Base-by-base conservation (phyloP, 2,888 invertebrate genomes). In the Drosophila phalerata region DNA sequence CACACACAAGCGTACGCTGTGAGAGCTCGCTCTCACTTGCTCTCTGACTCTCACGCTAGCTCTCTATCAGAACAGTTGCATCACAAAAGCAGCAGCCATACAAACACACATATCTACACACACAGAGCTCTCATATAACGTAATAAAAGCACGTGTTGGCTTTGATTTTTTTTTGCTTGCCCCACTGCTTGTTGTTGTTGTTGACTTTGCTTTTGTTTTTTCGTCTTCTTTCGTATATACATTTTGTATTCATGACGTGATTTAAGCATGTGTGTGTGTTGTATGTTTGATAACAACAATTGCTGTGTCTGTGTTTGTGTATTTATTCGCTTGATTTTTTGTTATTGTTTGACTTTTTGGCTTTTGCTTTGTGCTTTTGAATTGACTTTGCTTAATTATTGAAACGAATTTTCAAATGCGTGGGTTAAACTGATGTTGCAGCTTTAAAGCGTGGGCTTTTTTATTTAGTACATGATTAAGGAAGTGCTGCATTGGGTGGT, bases 111-210 rank as follows among this genome's bases (percentile, higher is more conserved):
- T 37, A 66, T 19, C 58, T 25, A 28, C 45, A 28, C 56, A 45
- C 56, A 63, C 58, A 64, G 53, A 57, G 66, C 58, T 69, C 68
- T 61, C 69, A 47, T 57, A 61, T 73, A 89, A 77, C 85, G 86
- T 89, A 89, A 91, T 88, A 89, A 90, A 91, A 91, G 91, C 91
- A 91, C 91, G 91, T 91, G 91, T 90, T 91, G 90, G 77, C 81
- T 88, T 89, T 89, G 86, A 70, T 79, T 81, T 81, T 72, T 72
- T 48, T 71, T 56, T 28, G 51, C 51, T 34, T 34, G 49, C 34
- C 2, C 13, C 52, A 43, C 37, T 53, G 58, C 37, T 63, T 52
- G 48, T 25, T 64, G 56, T 52, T 77, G 69, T 34, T 67, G 52
- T 68, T 79, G 74, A 53, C 62, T 81, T 73, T 81, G 60, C 49